phyloP scores from a whole-genome alignment of 2,113 vertebrate species.

The Lagopus leucura region DNA sequence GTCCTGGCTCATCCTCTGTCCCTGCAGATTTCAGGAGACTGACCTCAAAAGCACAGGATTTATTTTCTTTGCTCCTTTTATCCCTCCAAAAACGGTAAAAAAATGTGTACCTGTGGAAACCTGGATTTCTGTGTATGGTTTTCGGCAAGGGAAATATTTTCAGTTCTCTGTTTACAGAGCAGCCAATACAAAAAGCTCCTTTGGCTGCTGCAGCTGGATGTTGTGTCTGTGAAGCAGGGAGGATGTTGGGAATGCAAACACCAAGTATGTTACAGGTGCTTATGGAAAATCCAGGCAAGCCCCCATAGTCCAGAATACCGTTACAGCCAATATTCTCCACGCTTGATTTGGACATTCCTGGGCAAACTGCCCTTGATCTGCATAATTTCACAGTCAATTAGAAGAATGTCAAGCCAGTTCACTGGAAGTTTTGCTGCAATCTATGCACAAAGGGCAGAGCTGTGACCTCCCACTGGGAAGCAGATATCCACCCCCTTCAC shows the following conservation, averaged over 20 bases:
- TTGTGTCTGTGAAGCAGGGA: not conserved
- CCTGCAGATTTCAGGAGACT: not conserved
- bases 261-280: not conserved
- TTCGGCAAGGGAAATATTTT: not conserved
- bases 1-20: not conserved
- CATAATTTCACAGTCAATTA: not conserved
- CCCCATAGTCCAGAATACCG: not conserved
- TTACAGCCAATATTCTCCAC: not conserved
- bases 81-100: not conserved
- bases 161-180: not conserved
- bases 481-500: not conserved
- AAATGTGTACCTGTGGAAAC: not conserved
- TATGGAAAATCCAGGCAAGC: not conserved
- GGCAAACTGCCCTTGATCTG: not conserved
- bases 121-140: not conserved
- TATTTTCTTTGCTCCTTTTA: not conserved
- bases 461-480: not conserved
- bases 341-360: not conserved
- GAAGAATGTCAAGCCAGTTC: not conserved
- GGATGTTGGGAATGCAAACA: not conserved
- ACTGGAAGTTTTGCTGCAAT: not conserved
- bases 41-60: not conserved
- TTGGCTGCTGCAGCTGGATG: not conserved
- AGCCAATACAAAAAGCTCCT: not conserved
- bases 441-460: not conserved